These are phyloP conservation scores for Drosophila setifemur DNA, from an alignment of 1,140 invertebrate species.

Conservation along the genomic window DNA sequence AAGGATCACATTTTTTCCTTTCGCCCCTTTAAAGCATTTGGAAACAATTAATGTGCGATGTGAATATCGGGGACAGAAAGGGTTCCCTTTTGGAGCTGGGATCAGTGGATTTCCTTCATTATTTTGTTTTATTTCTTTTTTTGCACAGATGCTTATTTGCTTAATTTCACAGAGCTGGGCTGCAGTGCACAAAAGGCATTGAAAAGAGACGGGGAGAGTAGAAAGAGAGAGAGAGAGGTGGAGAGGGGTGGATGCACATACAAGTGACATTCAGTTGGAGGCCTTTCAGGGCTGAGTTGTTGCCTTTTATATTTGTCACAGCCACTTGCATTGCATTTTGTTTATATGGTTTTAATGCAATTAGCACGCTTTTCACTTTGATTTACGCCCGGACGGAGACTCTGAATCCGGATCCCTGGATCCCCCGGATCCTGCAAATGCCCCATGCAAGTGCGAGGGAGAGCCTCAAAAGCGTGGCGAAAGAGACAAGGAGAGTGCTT, in stretches of 20 bases:
- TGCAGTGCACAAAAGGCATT: constrained; percentile 60
- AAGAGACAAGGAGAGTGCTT: constrained; percentile 11
- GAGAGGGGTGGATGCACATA: neutral
- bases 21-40: constrained; percentile 46
- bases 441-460: constrained; percentile 8
- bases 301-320: constrained; percentile 65
- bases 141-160: constrained; percentile 65
- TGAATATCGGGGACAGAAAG: too few species aligned
- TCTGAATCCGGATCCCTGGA: constrained; percentile 46
- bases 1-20: neutral
- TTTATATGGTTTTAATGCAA: constrained; percentile 81
- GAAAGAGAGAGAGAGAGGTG: neutral
- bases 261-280: constrained; percentile 17
- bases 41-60: constrained; percentile 54
- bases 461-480: neutral
- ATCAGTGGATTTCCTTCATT: constrained; percentile 5
- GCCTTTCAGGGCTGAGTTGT: constrained; percentile 26
- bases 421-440: too few species aligned
- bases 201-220: neutral
- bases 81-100: constrained; percentile 2
- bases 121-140: constrained; percentile 6
- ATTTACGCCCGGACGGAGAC: constrained; percentile 69
- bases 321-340: constrained; percentile 79
- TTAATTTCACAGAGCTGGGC: constrained; percentile 66
- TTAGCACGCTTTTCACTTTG: constrained; percentile 80